These are phyloP conservation scores for Melanostigma gelatinosum DNA, from an alignment of 2,113 vertebrate species.

Conservation along the genomic window DNA sequence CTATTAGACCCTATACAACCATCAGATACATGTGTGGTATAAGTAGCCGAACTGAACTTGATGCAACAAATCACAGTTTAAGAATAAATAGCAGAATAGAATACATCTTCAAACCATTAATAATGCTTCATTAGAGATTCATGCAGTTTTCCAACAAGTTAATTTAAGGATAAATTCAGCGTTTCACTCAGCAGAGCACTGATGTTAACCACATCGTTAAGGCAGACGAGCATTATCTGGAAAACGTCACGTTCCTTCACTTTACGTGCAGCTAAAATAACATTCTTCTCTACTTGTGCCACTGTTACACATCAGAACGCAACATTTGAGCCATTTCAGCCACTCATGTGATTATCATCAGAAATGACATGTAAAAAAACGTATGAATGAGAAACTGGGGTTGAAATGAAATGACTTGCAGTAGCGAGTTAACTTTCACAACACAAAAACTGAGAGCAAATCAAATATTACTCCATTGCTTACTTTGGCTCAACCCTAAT, in stretches of 20 bases:
- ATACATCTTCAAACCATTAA: neutral
- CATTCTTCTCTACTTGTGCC: too few relatives aligned
- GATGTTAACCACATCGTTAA: neutral
- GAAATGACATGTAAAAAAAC: neutral
- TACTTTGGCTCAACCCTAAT: neutral
- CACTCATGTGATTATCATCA: neutral
- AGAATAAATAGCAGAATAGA: neutral
- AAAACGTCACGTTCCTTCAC: neutral
- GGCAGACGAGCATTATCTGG: neutral
- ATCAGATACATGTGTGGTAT: neutral
- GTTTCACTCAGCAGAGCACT: neutral
- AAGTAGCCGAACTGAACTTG: neutral
- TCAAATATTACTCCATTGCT: neutral
- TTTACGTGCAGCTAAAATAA: neutral
- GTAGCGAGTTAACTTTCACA: neutral
- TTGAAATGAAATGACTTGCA: neutral
- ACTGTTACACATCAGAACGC: neutral
- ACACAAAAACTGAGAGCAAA: conserved; percentile 2
- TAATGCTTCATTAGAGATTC: neutral
- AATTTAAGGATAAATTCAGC: neutral
- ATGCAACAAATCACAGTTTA: neutral
- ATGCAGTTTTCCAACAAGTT: too few relatives aligned
- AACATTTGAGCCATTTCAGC: neutral
- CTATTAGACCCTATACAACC: neutral
- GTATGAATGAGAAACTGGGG: neutral